Evolutionary conservation across 2,797 vertebrate genomes (phyloP).

Genomic region (Hypotaenidia okinawae): DNA sequence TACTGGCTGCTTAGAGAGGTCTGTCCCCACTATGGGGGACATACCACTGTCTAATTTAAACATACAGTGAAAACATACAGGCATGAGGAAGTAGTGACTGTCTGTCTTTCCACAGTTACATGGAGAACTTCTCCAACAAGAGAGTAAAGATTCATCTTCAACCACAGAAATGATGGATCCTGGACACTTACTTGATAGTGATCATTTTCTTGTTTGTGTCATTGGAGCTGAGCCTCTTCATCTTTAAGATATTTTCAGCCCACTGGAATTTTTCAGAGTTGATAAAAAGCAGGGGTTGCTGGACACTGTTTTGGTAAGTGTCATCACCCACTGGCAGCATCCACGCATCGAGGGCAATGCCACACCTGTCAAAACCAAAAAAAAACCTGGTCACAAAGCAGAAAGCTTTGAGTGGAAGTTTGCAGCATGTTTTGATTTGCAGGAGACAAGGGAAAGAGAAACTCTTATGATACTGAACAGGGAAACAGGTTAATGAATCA

Average conservation of each 20-base stretch:
- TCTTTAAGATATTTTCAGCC: conserved; percentile 85
- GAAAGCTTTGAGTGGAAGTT: background rate
- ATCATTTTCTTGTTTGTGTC: conserved; percentile 92
- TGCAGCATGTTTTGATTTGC: background rate
- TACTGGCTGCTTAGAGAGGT: background rate
- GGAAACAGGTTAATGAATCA: background rate
- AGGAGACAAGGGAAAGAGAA: background rate
- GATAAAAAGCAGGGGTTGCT: conserved; percentile 94
- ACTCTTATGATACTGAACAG: background rate
- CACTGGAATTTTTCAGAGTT: conserved; percentile 96
- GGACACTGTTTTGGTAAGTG: conserved; percentile 79
- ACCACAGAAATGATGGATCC: background rate
- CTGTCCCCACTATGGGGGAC: background rate
- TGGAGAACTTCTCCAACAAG: background rate
- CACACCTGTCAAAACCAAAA: conserved; percentile 82
- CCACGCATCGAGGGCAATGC: conserved; percentile 91
- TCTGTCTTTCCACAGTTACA: background rate
- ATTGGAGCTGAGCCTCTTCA: conserved; percentile 83
- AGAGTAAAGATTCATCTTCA: background rate
- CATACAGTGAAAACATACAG: background rate
- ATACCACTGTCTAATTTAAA: background rate
- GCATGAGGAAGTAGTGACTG: background rate
- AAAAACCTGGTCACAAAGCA: background rate
- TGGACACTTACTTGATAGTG: conserved; percentile 87
- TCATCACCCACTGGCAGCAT: conserved; percentile 90